phyloP scores from a whole-genome alignment of 2,113 vertebrate genomes.

The Lophochroa leadbeateri region DNA sequence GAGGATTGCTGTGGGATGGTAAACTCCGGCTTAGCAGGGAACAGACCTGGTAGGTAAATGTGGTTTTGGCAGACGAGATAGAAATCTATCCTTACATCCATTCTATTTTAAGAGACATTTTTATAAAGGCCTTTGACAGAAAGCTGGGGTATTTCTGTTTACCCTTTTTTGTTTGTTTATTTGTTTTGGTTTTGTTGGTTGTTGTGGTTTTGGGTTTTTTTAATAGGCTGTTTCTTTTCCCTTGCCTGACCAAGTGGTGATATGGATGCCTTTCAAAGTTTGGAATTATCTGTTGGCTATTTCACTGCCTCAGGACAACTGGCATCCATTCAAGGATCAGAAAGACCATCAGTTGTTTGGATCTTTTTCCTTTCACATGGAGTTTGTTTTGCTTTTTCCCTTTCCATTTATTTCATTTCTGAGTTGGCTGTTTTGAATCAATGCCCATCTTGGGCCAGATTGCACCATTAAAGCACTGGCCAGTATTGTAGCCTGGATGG shows the following conservation, averaged over 20 bases:
- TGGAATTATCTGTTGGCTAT: conserved; percentile 41
- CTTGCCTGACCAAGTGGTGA: not conserved
- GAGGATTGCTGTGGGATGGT: not conserved
- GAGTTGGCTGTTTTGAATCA: conserved; percentile 38
- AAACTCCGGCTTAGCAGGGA: not conserved
- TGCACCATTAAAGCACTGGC: conserved; percentile 44
- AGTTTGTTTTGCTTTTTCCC: conserved; percentile 62
- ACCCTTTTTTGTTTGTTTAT: not conserved
- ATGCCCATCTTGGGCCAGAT: conserved; percentile 53
- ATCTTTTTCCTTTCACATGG: conserved; percentile 51
- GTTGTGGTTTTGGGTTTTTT: not conserved
- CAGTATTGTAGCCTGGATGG: not conserved
- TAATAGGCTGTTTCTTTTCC: not conserved
- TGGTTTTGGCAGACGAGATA: not conserved
- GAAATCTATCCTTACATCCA: not conserved
- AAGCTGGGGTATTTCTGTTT: not conserved
- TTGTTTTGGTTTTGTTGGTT: not conserved
- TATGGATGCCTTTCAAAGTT: conserved; percentile 54
- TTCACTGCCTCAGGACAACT: conserved; percentile 55
- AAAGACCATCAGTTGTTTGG: conserved; percentile 62
- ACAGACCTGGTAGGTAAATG: not conserved
- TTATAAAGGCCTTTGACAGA: conserved; percentile 13
- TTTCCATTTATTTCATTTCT: conserved; percentile 48
- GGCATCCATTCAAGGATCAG: conserved; percentile 36
- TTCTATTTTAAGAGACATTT: conserved; percentile 25